Evolutionary conservation across 2,888 invertebrate genomes (phyloP), one percentile per base, ranked within the genome.

Genomic region (Horisme vitalbata): DNA sequence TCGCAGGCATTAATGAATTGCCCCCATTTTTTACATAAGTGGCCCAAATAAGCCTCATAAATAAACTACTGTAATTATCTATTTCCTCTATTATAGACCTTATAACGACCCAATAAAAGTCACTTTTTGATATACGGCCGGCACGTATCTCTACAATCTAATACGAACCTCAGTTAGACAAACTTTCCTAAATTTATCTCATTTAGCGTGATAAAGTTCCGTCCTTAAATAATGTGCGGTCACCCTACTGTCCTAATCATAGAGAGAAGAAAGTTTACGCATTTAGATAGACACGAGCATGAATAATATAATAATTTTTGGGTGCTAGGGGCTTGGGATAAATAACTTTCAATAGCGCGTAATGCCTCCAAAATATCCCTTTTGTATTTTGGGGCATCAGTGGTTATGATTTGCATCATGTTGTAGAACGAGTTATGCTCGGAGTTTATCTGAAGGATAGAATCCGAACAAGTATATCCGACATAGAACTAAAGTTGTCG

Each of bases 201-300:
- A 48, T 48, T 48, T 48, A 48, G 30, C 24, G 43, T 39, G 48
- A 48, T 48, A 48, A 48, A 48, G 43, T 30, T 32, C 26, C 23
- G 11, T 31, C 30, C 33, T 5, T 41, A 41, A 41, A 35, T 44
- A 48, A 48, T 35, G 48, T 37, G 37, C 11, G 45, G 48, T 52
- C 39, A 48, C 31, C 52, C 41, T 30, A 32, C 13, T 44, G 30
- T 39, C 41, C 45, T 12, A 18, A 14, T 6, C 41, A 2, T 15
- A 12, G 44, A 23, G 43, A 3, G 10, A n/a, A 14, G 31, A 20
- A 43, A 9, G 12, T 11, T 15, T 12, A 13, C 21, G 10, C 21
- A 13, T 34, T 37, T 6, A 31, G 4, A 7, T 45, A 8, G 26
- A 35, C 28, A 10, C 28, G 34, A 18, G n/a, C 18, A 18, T 1